Base-by-base conservation (phyloP, 2,888 invertebrate genomes). In the Pyrrhia umbra region DNA sequence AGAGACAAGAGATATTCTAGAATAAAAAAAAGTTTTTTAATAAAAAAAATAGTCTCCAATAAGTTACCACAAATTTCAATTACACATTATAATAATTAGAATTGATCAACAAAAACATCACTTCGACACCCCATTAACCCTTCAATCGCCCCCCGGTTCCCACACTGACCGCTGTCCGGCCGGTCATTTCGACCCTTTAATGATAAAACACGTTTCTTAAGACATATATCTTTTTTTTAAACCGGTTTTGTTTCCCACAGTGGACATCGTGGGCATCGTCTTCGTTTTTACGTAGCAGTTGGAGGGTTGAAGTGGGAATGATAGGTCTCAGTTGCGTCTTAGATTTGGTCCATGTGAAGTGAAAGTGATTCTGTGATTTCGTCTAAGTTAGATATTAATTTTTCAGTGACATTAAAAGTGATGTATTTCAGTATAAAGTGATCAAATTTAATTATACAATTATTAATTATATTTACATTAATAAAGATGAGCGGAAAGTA, bases 131-230 rank as follows among this genome's bases (percentile, higher is more conserved):
- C 68, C 34, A 46, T 67, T 68, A 69, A 78, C 77, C 75, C 75
- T 68, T 15, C 50, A 43, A 61, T 6, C 51, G 42, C 47, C 76
- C 71, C 77, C 54, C 45, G 55, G 58, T 88, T 88, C 88, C 80
- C 88, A 88, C 88, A 79, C 76, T 88, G 88, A 85, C 88, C 88
- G 78, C 79, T 84, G 87, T 81, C 88, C 89, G 75, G 79, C 73
- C 59, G 83, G 82, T 77, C 77, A 74, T 57, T 79, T 73, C 68
- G 74, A 81, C 83, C 87, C 84, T 70, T 75, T 59, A 81, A 77
- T 80, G 68, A 60, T 73, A 79, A 74, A 79, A 80, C 78, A 45
- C 62, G 77, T 67, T 77, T 59, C 75, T 80, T 82, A 83, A 85
- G 85, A 85, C 84, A 64, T 49, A 80, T 81, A 34, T 34, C 34